Conservation (phyloP, 2,888 invertebrate genomes). For the Idaea biselata region DNA sequence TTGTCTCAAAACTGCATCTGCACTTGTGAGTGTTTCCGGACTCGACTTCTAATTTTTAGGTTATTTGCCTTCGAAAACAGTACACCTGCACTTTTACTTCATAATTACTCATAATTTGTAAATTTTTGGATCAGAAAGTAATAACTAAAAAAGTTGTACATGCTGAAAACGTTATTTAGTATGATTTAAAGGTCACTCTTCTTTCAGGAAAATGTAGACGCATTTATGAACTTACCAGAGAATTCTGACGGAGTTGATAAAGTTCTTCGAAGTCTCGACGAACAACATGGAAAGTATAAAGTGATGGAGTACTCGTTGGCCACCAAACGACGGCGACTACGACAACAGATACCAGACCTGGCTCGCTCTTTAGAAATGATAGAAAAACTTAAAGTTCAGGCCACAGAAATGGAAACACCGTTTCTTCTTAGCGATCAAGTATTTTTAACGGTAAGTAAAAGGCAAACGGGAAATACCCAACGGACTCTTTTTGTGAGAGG, state of each 20-base stretch:
- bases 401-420: conserved; percentile 90
- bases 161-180: background rate
- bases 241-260: conserved; percentile 91
- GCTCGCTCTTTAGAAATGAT: conserved; percentile 95
- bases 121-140: conserved; percentile 8
- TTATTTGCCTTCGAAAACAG: conserved; percentile 6
- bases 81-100: background rate
- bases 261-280: conserved; percentile 92
- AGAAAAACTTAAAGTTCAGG: conserved; percentile 90
- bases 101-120: conserved; percentile 10
- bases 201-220: conserved; percentile 95
- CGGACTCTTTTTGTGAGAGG: no score
- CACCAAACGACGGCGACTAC: conserved; percentile 91
- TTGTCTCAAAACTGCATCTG: background rate
- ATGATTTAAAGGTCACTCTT: conserved; percentile 4
- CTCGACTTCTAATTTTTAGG: conserved; percentile 9
- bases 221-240: conserved; percentile 92
- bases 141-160: background rate
- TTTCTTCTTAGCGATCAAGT: conserved; percentile 97
- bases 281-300: conserved; percentile 97
- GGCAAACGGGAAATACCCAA: no score
- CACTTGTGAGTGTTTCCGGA: background rate
- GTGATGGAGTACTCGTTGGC: conserved; percentile 97
- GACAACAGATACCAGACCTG: conserved; percentile 96
- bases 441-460: conserved; percentile 80